phyloP scores from a whole-genome alignment of 1,140 invertebrate genomes.

The Littorina saxatilis region DNA sequence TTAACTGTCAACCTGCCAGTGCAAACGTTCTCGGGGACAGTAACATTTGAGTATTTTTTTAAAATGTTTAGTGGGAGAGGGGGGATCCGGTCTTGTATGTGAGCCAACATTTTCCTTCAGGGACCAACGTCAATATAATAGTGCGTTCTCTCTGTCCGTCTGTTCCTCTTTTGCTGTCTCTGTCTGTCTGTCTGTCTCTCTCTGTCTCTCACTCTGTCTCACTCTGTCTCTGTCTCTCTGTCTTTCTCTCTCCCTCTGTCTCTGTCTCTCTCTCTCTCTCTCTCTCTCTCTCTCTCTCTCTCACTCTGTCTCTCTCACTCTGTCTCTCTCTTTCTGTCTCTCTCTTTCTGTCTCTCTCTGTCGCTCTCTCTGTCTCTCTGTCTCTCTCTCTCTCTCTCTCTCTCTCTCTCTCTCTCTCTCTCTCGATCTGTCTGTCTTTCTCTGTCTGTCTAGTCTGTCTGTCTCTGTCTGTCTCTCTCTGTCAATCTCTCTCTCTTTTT shows the following conservation, averaged over 20 bases:
- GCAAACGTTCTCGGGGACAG: too few relatives aligned
- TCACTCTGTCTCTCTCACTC: not conserved
- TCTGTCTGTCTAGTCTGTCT: not conserved
- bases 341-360: too few relatives aligned
- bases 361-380: too few relatives aligned
- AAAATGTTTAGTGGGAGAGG: too few relatives aligned
- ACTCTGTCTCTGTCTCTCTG: not conserved
- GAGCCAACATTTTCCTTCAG: too few relatives aligned
- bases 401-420: not conserved
- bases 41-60: too few relatives aligned
- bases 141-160: too few relatives aligned
- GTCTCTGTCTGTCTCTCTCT: slow-evolving; percentile 1
- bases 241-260: slow-evolving; percentile 5
- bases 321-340: not conserved
- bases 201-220: not conserved
- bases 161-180: not conserved
- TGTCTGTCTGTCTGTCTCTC: not conserved
- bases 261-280: slow-evolving; percentile 14
- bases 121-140: too few relatives aligned
- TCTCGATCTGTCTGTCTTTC: not conserved
- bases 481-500: not conserved
- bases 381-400: too few relatives aligned
- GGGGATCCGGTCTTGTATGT: too few relatives aligned
- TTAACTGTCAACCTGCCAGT: too few relatives aligned
- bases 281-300: not conserved